Evolutionary conservation across 2,113 vertebrate species (phyloP).

Genomic region (Malurus elegans): DNA sequence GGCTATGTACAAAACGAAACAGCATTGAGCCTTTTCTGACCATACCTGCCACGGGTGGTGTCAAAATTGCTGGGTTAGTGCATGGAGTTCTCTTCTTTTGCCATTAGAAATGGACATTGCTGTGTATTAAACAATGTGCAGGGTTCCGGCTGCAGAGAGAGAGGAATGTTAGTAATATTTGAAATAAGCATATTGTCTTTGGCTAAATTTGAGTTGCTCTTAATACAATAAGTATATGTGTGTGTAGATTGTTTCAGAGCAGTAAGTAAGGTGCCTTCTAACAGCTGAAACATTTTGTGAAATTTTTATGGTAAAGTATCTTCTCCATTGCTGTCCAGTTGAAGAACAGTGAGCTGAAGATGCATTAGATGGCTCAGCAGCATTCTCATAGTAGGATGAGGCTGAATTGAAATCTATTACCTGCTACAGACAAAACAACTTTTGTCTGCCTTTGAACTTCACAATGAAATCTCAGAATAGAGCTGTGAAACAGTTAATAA

Average conservation of each 20-base stretch:
- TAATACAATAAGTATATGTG: neutral
- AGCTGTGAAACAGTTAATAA: neutral
- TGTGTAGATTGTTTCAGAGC: neutral
- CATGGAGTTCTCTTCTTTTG: neutral
- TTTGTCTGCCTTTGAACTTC: neutral
- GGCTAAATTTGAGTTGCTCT: neutral
- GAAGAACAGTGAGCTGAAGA: neutral
- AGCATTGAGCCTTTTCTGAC: neutral
- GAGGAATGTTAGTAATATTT: neutral
- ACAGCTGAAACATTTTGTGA: neutral
- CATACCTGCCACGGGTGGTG: neutral
- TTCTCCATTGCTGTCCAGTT: neutral
- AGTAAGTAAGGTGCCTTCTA: neutral
- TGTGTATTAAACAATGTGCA: neutral
- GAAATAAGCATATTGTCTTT: neutral
- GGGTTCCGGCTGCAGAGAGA: neutral
- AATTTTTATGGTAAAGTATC: neutral
- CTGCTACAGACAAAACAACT: neutral
- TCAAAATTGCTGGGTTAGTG: neutral
- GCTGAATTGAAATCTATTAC: neutral
- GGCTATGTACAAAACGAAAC: neutral
- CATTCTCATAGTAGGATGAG: neutral
- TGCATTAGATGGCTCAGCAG: neutral
- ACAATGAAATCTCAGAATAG: neutral
- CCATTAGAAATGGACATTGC: neutral